phyloP scores from a whole-genome alignment of 2,113 vertebrate genomes.

The Thamnophis sirtalis region DNA sequence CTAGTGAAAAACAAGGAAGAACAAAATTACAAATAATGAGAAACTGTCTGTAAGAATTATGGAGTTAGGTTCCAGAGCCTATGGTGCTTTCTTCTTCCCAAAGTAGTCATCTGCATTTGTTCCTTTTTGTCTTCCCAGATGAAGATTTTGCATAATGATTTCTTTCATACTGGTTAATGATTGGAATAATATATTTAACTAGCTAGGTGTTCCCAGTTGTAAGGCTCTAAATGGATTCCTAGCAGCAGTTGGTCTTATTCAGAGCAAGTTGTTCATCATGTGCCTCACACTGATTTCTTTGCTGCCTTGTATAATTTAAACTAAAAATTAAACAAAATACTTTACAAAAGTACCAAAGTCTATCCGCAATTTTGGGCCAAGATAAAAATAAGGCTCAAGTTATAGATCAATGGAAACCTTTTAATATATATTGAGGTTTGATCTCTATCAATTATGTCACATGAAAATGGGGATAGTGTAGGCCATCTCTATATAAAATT shows the following conservation, averaged over 20 bases:
- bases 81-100: neutral
- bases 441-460: neutral
- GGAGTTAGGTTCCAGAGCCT: neutral
- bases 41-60: neutral
- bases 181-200: neutral
- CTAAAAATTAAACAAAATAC: neutral
- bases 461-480: neutral
- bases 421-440: neutral
- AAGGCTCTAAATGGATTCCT: neutral
- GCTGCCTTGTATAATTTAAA: neutral
- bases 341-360: neutral
- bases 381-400: neutral
- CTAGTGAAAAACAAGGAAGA: neutral
- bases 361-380: neutral
- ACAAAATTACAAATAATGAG: neutral
- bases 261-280: neutral
- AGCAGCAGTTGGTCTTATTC: neutral
- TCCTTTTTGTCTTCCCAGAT: neutral
- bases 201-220: neutral
- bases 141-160: neutral
- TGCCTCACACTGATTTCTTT: neutral
- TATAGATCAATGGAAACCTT: neutral
- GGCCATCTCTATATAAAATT: constrained; percentile 35
- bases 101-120: neutral
- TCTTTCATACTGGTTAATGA: neutral